Evolutionary conservation across 2,888 invertebrate species (phyloP), one percentile per base, ranked within the genome.

Genomic region (Steromphala cineraria): DNA sequence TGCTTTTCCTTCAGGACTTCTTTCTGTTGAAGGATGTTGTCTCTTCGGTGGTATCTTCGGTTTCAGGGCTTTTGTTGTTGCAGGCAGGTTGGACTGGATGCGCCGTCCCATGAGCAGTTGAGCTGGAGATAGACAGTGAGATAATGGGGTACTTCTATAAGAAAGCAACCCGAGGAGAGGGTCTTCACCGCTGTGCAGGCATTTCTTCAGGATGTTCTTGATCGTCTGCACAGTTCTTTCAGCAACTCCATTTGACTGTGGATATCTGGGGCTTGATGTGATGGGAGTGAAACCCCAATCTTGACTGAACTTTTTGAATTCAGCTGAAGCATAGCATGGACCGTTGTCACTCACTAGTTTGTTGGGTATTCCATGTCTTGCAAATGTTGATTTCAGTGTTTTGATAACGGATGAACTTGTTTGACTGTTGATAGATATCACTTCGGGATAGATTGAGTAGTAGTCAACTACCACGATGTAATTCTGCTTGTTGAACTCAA

Each of bases 191-290:
- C 24, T 67, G 24, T 76, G 31, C 17, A 21, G 4, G 67, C 74
- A 46, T 71, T 81, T 85, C 36, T 82, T 83, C 31, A 82, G 28
- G 4, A 85, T 71, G 24, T 24, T 75, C 53, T 83, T 85, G 0
- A 82, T 79, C 2, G 81, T 81, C 56, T 83, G 71, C 5, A 83
- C 82, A 17, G 81, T 46, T 36, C 74, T 78, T 56, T 85, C 85
- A 0, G 75, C 82, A 36, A 78, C 67, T 1, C 82, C 81, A 75
- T 84, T 84, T 2, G 80, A 76, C 56, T 84, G 81, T 15, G 80
- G 52, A 53, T 79, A 80, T 62, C 53, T 53, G n/a, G 82, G 82
- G 19, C 76, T 79, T 21, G 62, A 78, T n/a, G 80, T 82, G 15
- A 55, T 24, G 24, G 75, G 80, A 24, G 17, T 28, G 71, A 84